phyloP scores from a whole-genome alignment of 2,113 vertebrate genomes.

The Macaca mulatta region DNA sequence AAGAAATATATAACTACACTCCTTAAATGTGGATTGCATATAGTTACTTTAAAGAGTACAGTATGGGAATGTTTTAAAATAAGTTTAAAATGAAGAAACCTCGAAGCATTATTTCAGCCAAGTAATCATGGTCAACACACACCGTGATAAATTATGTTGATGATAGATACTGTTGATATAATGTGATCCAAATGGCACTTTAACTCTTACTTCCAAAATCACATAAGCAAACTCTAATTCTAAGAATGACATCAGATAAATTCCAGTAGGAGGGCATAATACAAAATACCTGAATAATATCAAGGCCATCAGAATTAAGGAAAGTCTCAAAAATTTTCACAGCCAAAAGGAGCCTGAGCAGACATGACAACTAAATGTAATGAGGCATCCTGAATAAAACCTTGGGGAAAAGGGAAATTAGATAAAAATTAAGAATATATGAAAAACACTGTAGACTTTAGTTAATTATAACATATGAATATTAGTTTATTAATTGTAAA shows the following conservation, averaged over 20 bases:
- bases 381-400: not conserved
- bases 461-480: not conserved
- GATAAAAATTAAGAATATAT: not conserved
- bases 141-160: not conserved
- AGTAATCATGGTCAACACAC: not conserved
- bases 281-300: not conserved
- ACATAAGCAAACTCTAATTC: not conserved
- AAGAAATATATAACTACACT: not conserved
- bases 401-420: not conserved
- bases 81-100: not conserved
- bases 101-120: not conserved
- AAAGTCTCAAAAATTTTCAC: not conserved
- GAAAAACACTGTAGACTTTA: not conserved
- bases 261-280: not conserved
- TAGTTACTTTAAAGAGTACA: not conserved
- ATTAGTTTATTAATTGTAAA: not conserved
- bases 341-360: not conserved
- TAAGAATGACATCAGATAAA: not conserved
- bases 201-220: not conserved
- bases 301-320: not conserved
- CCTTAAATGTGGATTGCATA: not conserved
- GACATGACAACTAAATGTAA: not conserved
- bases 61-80: not conserved
- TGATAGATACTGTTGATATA: not conserved
- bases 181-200: not conserved